A percentile compares a stretch with the other conserved stretches of the same genome.
phyloP scores from a whole-genome alignment of 2,797 vertebrate genomes.

The Bufotes viridis region DNA sequence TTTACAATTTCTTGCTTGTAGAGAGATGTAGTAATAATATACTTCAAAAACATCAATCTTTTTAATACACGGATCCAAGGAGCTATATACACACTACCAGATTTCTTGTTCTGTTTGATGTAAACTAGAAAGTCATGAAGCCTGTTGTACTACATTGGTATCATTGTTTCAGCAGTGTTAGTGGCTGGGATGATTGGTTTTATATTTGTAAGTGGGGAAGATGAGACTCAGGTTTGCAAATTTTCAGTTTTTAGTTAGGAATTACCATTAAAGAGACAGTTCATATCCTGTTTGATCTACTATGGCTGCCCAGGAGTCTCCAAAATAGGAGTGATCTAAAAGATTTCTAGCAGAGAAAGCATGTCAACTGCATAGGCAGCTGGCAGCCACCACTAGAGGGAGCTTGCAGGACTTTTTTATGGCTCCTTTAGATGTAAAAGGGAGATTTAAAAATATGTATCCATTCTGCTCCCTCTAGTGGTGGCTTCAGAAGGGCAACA shows the following conservation, averaged over 20 bases:
- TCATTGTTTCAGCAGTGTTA: neutral
- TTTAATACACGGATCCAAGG: neutral
- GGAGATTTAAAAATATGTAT: no score
- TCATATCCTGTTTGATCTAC: neutral
- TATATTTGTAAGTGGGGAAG: neutral
- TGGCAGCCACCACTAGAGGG: neutral
- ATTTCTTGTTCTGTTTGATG: neutral
- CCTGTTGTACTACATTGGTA: neutral
- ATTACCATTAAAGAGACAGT: neutral
- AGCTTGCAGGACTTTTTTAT: neutral
- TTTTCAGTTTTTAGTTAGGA: neutral
- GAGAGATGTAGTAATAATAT: slow-evolving; percentile 36
- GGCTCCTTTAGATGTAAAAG: neutral
- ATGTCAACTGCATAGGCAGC: neutral
- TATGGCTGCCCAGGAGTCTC: no score
- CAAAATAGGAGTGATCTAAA: no score
- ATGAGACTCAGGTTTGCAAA: neutral
- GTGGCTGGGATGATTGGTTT: neutral
- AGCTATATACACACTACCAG: neutral
- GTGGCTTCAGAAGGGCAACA: no score
- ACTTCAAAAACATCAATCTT: slow-evolving; percentile 31
- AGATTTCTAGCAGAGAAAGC: neutral
- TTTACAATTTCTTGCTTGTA: slow-evolving; percentile 22
- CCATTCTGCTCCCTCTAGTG: no score
- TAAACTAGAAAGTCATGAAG: neutral